Percentiles rank a stretch among this genome's conserved stretches.
phyloP scores from a whole-genome alignment of 2,113 vertebrate genomes.

The Coreoperca whiteheadi region DNA sequence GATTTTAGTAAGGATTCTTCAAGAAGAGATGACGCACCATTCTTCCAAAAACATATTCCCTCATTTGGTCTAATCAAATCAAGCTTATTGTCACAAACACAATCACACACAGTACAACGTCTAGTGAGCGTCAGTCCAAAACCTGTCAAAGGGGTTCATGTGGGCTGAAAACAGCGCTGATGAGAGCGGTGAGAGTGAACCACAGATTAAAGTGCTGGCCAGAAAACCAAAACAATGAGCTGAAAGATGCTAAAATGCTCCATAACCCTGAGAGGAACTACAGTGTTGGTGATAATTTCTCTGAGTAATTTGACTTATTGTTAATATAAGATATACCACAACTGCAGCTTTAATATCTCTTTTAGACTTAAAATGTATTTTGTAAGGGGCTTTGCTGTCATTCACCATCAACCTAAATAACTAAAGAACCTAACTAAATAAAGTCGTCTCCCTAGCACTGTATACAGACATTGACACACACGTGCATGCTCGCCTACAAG shows the following conservation, averaged over 20 bases:
- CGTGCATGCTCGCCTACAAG: background rate
- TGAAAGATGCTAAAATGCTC: background rate
- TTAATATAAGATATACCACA: background rate
- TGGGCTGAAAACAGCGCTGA: background rate
- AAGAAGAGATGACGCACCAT: background rate
- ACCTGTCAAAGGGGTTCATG: background rate
- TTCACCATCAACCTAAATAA: background rate
- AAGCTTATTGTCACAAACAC: too few relatives aligned
- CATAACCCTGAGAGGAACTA: too few relatives aligned
- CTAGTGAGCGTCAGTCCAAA: background rate
- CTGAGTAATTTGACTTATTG: background rate
- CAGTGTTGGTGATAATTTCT: too few relatives aligned
- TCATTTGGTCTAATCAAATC: background rate
- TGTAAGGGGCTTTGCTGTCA: background rate
- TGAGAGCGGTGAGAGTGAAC: too few relatives aligned
- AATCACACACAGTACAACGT: too few relatives aligned
- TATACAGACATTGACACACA: background rate
- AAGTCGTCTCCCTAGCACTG: background rate
- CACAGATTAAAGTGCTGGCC: too few relatives aligned
- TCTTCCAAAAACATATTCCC: background rate
- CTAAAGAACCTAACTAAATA: background rate
- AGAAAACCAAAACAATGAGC: background rate
- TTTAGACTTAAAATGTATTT: background rate
- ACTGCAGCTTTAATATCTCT: background rate
- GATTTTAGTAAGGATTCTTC: background rate